A percentile compares a stretch with the other conserved stretches of the same genome.
Evolutionary conservation across 2,113 vertebrate species (phyloP).

Genomic region (Dascyllus trimaculatus): DNA sequence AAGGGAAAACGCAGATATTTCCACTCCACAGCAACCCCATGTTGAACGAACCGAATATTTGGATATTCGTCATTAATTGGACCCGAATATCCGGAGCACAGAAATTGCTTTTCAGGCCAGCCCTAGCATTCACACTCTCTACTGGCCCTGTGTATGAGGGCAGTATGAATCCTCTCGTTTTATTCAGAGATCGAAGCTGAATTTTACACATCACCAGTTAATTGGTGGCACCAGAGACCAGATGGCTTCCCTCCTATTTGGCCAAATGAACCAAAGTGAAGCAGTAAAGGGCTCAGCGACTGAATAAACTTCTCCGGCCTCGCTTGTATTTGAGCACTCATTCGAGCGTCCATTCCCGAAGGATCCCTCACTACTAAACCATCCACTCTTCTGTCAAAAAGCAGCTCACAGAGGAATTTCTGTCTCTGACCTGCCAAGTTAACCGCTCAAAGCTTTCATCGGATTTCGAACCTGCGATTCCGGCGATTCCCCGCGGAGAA

Average conservation of each 20-base stretch:
- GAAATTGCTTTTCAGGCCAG: too few relatives aligned
- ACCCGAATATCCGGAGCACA: too few relatives aligned
- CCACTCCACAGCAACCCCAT: too few relatives aligned
- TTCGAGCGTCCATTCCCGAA: conserved; percentile 8
- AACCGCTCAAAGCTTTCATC: conserved; percentile 5
- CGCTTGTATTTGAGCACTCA: conserved; percentile 20
- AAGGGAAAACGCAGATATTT: too few relatives aligned
- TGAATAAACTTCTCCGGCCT: conserved; percentile 7
- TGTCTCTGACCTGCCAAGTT: conserved; percentile 27
- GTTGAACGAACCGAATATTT: too few relatives aligned
- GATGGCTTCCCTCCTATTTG: conserved; percentile 14
- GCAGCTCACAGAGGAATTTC: neutral
- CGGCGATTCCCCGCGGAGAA: neutral
- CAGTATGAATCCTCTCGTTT: too few relatives aligned
- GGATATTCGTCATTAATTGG: too few relatives aligned
- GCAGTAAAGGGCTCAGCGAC: neutral
- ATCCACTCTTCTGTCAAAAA: conserved; percentile 12
- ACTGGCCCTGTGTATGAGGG: too few relatives aligned
- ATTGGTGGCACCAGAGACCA: neutral
- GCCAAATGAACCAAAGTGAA: conserved; percentile 1
- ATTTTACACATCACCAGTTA: neutral
- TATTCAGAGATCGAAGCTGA: conserved; percentile 6
- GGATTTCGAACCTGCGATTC: neutral
- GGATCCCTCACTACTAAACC: conserved; percentile 7
- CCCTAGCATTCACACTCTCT: too few relatives aligned